Conservation (phyloP, 2,113 vertebrate genomes). For the Pterocles orientalis region DNA sequence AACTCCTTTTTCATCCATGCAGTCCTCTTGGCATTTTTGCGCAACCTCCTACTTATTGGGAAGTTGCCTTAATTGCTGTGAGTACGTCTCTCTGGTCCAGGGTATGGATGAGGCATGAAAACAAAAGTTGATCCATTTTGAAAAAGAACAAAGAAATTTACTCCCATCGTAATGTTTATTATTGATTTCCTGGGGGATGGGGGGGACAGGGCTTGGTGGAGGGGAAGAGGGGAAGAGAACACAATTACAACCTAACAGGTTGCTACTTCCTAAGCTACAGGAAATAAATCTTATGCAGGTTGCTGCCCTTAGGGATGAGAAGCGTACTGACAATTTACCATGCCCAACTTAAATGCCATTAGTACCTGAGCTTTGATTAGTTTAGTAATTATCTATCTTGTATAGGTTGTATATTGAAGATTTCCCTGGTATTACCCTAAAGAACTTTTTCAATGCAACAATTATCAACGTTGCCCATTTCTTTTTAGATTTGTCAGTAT, state of each 20-base stretch:
- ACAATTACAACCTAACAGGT: not conserved
- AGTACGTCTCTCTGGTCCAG: not conserved
- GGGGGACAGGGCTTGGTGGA: too few species aligned
- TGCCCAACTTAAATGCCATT: not conserved
- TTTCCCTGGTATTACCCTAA: not conserved
- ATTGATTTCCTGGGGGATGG: not conserved
- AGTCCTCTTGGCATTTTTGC: not conserved
- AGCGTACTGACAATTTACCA: not conserved
- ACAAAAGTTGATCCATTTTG: not conserved
- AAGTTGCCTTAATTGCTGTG: not conserved
- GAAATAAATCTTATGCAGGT: not conserved
- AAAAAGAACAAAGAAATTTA: not conserved
- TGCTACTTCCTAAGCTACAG: not conserved
- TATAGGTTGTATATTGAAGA: not conserved
- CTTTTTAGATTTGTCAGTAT: not conserved
- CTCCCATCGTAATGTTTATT: not conserved
- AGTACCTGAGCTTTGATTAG: not conserved
- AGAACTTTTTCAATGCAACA: not conserved
- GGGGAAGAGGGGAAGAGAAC: not conserved
- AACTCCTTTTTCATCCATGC: not conserved
- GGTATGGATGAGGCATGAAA: not conserved
- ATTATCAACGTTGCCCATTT: not conserved
- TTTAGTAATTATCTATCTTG: not conserved
- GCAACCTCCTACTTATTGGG: not conserved
- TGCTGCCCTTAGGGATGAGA: not conserved